Percentiles rank a stretch among this genome's conserved stretches.
Conservation (phyloP, 1,140 invertebrate species). For the Temnothorax curvispinosus region DNA sequence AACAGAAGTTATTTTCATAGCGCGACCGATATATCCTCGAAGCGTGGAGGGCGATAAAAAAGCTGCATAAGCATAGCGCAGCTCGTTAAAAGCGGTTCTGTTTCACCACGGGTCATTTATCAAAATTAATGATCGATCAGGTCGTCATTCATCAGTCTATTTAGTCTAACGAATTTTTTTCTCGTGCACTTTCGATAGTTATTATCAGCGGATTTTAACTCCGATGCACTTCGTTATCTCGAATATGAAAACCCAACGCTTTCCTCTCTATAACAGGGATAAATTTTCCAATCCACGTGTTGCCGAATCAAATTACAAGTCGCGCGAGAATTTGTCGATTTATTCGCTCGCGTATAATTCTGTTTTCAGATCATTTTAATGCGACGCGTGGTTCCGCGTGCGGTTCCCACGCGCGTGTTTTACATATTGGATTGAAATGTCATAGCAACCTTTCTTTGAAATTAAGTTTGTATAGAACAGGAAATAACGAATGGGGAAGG, state of each 20-base stretch:
- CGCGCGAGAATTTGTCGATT: slow-evolving; percentile 19
- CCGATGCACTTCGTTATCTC: not conserved
- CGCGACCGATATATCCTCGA: slow-evolving; percentile 55
- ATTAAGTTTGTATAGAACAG: not conserved
- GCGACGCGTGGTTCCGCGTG: not conserved
- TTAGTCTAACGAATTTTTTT: not conserved
- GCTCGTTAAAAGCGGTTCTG: slow-evolving; percentile 20
- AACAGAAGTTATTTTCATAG: slow-evolving; percentile 55
- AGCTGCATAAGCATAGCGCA: slow-evolving; percentile 19
- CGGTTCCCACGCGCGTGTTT: not conserved
- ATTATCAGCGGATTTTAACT: slow-evolving; percentile 17
- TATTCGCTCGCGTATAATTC: slow-evolving; percentile 1
- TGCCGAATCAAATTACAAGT: slow-evolving; percentile 10
- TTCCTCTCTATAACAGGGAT: not conserved
- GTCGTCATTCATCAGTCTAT: slow-evolving; percentile 19
- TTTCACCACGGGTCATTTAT: slow-evolving; percentile 46
- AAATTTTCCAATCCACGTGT: slow-evolving; percentile 20
- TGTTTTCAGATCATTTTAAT: slow-evolving; percentile 11
- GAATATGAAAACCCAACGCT: not conserved
- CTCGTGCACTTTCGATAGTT: not conserved
- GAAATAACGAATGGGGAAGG: not conserved
- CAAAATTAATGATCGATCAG: slow-evolving; percentile 53
- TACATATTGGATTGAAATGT: not conserved
- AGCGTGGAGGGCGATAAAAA: slow-evolving; percentile 47
- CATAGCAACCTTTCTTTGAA: not conserved